Evolutionary conservation across 1,140 invertebrate genomes (phyloP).

Genomic region (Hyles euphorbiae): DNA sequence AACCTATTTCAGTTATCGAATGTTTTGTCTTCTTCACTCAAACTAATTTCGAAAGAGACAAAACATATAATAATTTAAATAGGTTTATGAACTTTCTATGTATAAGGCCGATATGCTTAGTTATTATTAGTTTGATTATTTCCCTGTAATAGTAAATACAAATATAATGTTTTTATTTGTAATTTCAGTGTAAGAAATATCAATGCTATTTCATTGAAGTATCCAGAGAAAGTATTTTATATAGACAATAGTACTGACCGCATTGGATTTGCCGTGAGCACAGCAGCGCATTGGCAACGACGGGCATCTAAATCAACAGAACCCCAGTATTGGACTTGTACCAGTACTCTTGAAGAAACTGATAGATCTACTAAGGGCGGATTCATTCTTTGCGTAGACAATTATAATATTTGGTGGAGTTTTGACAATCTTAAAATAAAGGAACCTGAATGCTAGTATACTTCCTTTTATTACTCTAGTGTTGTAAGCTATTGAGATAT

Average conservation of each 20-base stretch:
- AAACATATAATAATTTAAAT: no score
- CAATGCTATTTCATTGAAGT: constrained; percentile 31
- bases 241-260: constrained; percentile 26
- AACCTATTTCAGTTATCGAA: no score
- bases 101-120: no score
- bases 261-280: constrained; percentile 37
- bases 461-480: no score
- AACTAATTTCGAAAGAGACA: no score
- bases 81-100: no score
- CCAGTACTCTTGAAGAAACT: constrained; percentile 27
- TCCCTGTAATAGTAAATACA: no score
- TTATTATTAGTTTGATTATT: no score
- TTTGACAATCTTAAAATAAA: constrained; percentile 46
- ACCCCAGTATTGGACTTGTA: constrained; percentile 36
- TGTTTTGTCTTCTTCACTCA: no score
- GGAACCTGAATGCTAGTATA: constrained; percentile 29
- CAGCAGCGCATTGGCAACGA: constrained; percentile 34
- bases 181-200: constrained; percentile 38
- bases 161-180: neutral
- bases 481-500: no score
- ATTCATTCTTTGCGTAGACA: constrained; percentile 28
- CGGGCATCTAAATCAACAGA: constrained; percentile 4
- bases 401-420: constrained; percentile 33
- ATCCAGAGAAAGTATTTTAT: constrained; percentile 24
- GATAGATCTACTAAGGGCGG: constrained; percentile 22